Base-by-base conservation (phyloP, 1,140 invertebrate species). In the Bombus consobrinus region DNA sequence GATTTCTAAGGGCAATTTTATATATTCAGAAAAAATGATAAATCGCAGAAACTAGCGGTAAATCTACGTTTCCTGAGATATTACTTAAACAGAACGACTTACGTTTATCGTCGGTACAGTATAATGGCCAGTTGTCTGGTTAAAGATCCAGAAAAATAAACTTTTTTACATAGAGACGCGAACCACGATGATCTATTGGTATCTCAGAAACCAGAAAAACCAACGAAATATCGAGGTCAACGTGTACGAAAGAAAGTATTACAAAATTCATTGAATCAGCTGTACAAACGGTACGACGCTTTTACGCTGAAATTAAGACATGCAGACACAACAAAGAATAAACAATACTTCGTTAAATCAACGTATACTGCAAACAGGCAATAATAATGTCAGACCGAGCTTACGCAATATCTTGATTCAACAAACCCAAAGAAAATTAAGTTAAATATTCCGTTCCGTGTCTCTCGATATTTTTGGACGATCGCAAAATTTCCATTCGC, bases 261-360 rank as follows among this genome's bases (percentile, higher is more conserved):
- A 73, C 12, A 64, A 83, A 82, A 82, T 74, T 64, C 41, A 53
- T 83, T 76, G 41, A 59, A 72, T 82, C 71, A 79, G 41, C 77
- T 79, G 71, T 82, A 9, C 57, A 82, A 82, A 74, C 15, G 22
- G 10, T 25, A 34, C n/a, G 41, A 53, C 25, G 37, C 25, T 22
- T 80, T 69, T 39, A 79, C 77, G 3, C 13, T 68, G 39, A n/a
- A 68, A 69, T 69, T 69, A 53, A 80, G 78, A 64, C 59, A 18
- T 32, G 28, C 37, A 41, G 57, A 80, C 64, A 32, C 25, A 53
- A 69, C 34, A 69, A 80, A 53, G 43, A 37, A 5, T 53, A n/a
- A 53, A 53, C 47, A 34, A 78, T 59, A 39, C 34, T 53, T 76
- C 25, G 53, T 76, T 76, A 22, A 15, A 37, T 34, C 53, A 59